Base-by-base conservation (phyloP, 1,140 invertebrate genomes). In the Drosophila mauritiana region DNA sequence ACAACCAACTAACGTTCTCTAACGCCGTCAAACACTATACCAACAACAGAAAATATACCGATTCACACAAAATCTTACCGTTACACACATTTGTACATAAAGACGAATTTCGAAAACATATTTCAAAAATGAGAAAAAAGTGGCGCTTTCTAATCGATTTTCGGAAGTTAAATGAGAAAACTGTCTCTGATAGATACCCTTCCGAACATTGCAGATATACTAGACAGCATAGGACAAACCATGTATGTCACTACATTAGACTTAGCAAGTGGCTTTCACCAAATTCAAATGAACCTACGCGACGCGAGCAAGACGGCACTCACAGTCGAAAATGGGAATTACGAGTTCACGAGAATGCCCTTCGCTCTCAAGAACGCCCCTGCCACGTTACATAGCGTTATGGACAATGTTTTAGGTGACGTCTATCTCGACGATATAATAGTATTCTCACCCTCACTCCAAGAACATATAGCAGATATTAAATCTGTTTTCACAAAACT, bases 1-100 rank as follows among this genome's bases (percentile, higher is more conserved):
- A 54, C 10, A 69, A 61, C 31, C 43, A 62, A 43, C 43, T 70
- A 55, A 70, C 57, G 37, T 70, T 55, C 36, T 69, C 65, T 46
- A 68, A 68, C 34, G 49, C 22, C 12, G 49, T 61, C 15, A 57
- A 34, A 46, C 45, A 59, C 43, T 10, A 61, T 52, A 15, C 46
- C 43, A 15, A 59, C 57, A 27, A 22, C 20, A 31, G 43, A 69
- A 25, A 17, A 64, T 37, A 40, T 43, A 42, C 46, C 67, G n/a
- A 46, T 22, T 42, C 53, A 56, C 45, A 42, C 53, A 12, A 72
- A 57, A 72, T 57, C 54, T 46, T 61, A 69, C 40, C 37, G 56
- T 54, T 31, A 17, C 39, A n/a, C n/a, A 34, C 49, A 46, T 56
- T 42, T 53, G 34, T n/a, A 31, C 51, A 62, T 12, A 49, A 40